Conservation (phyloP, 2,113 vertebrate genomes). For the Epinephelus lanceolatus region DNA sequence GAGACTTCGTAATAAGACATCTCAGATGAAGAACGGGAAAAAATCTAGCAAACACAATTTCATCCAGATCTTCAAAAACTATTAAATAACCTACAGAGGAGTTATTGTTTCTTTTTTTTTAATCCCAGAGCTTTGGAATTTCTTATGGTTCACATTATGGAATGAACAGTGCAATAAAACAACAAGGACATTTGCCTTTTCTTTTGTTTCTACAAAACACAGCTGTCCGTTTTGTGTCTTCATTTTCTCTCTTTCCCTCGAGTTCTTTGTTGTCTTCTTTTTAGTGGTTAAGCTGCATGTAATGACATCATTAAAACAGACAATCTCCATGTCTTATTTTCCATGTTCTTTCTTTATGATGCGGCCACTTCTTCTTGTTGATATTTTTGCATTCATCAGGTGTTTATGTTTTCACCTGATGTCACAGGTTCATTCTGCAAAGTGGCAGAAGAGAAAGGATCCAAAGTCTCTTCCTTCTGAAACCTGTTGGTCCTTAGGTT, state of each 20-base stretch:
- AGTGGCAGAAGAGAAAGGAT: slow-evolving; percentile 28
- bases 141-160: slow-evolving; percentile 83
- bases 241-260: slow-evolving; percentile 42
- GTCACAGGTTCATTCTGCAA: slow-evolving; percentile 39
- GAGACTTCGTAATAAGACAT: slow-evolving; percentile 65
- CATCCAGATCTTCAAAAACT: slow-evolving; percentile 55
- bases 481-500: slow-evolving; percentile 54
- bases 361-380: slow-evolving; percentile 31
- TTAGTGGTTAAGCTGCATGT: slow-evolving; percentile 77
- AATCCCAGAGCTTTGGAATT: slow-evolving; percentile 78
- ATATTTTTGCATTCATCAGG: slow-evolving; percentile 35
- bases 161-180: slow-evolving; percentile 84
- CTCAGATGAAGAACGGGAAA: slow-evolving; percentile 51
- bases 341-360: not conserved
- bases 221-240: slow-evolving; percentile 72
- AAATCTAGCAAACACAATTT: slow-evolving; percentile 48
- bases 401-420: slow-evolving; percentile 7
- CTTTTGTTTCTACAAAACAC: slow-evolving; percentile 68
- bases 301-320: slow-evolving; percentile 62
- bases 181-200: slow-evolving; percentile 56
- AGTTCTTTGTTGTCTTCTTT: slow-evolving; percentile 54
- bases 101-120: slow-evolving; percentile 36
- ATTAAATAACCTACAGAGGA: slow-evolving; percentile 72
- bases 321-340: slow-evolving; percentile 23
- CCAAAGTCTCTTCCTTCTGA: slow-evolving; percentile 33